Conservation (phyloP, 2,113 vertebrate species). For the Hiodon alosoides region DNA sequence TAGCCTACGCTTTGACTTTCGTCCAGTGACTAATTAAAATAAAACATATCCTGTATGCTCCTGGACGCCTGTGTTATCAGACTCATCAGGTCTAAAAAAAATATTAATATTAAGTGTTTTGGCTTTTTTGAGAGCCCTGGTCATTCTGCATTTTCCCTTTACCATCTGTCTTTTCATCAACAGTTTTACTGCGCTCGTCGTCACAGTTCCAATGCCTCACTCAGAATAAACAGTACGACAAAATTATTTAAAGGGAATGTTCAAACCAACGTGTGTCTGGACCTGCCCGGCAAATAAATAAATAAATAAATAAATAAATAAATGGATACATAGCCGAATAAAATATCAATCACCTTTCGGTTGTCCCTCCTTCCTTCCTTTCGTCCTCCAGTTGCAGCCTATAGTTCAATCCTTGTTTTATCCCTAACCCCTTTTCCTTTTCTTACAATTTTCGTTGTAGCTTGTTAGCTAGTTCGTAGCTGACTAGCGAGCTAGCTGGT, state of each 20-base stretch:
- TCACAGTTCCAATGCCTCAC: neutral
- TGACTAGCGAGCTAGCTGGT: constrained; percentile 17
- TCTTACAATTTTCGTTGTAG: constrained; percentile 31
- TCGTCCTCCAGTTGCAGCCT: constrained; percentile 23
- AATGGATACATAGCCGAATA: neutral
- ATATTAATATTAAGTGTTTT: too few relatives aligned
- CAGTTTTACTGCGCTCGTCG: neutral
- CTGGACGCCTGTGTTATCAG: too few relatives aligned
- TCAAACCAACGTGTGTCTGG: constrained; percentile 17
- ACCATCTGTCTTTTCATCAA: neutral
- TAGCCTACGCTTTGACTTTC: too few relatives aligned
- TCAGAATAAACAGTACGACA: neutral
- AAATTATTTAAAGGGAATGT: constrained; percentile 5
- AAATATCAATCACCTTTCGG: constrained; percentile 22
- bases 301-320: constrained; percentile 10
- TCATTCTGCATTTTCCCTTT: neutral
- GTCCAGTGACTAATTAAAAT: too few relatives aligned
- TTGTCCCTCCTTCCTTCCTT: constrained; percentile 33
- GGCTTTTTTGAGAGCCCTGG: neutral
- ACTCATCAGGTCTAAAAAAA: too few relatives aligned
- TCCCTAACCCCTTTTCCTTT: constrained; percentile 31
- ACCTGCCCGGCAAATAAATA: constrained; percentile 5
- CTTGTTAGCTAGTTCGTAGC: constrained; percentile 36
- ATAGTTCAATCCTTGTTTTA: constrained; percentile 39
- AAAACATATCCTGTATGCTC: too few relatives aligned